These are phyloP conservation scores for Nyctibius bracteatus DNA, from an alignment of 2,113 vertebrate species.

Conservation along the genomic window DNA sequence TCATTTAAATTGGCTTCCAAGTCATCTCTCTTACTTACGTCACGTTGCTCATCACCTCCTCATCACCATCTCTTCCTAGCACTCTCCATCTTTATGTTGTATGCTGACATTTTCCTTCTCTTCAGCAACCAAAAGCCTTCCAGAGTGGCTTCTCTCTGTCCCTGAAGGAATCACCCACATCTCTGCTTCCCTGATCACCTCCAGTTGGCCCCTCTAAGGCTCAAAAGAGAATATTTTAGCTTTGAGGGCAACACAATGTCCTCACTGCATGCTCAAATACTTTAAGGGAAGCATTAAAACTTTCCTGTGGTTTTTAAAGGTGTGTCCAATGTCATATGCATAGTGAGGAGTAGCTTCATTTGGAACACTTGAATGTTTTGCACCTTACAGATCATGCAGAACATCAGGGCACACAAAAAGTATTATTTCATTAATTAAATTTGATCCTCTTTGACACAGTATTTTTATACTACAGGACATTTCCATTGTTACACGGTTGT, in stretches of 20 bases:
- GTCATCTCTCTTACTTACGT: neutral
- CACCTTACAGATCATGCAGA: neutral
- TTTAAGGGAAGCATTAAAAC: neutral
- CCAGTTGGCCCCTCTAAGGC: neutral
- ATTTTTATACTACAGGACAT: neutral
- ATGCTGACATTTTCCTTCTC: neutral
- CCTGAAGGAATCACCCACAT: neutral
- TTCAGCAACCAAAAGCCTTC: neutral
- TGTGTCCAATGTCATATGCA: neutral
- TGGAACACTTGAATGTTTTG: neutral
- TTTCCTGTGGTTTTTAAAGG: neutral
- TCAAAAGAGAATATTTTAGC: neutral
- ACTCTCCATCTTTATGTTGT: neutral
- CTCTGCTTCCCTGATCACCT: neutral
- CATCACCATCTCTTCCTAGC: neutral
- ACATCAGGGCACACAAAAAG: neutral
- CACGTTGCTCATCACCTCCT: accelerated
- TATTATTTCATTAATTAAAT: neutral
- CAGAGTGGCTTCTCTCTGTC: neutral
- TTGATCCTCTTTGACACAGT: neutral
- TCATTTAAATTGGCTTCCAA: neutral
- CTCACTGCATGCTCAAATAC: neutral
- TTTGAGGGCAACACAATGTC: neutral
- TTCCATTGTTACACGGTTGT: neutral
- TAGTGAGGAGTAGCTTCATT: neutral